These are phyloP conservation scores for Thalassaphorura encarpata DNA, from an alignment of 1,140 invertebrate species.

Conservation along the genomic window DNA sequence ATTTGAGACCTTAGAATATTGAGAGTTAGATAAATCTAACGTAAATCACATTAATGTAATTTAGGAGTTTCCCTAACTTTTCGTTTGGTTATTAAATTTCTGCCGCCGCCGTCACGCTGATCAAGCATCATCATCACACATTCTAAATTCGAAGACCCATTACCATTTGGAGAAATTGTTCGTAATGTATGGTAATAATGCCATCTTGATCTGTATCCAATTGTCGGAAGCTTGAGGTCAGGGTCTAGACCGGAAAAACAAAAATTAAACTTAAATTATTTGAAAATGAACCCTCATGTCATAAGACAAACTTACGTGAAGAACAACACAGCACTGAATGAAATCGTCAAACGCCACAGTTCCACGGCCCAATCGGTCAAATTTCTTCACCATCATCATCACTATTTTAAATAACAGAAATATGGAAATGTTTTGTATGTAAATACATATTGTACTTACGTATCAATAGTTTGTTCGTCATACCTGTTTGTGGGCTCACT, in stretches of 20 bases:
- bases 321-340: conserved; percentile 87
- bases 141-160: conserved; percentile 76
- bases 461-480: too few species aligned
- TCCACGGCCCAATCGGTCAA: conserved; percentile 81
- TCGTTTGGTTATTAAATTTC: too few species aligned
- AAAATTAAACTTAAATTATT: conserved; percentile 1
- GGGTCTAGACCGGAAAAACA: conserved; percentile 56
- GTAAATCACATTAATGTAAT: too few species aligned
- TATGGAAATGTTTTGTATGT: too few species aligned
- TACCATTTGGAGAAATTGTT: conserved; percentile 93
- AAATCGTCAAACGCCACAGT: conserved; percentile 97
- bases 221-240: conserved; percentile 78
- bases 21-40: too few species aligned
- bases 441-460: too few species aligned
- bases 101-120: too few species aligned
- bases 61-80: too few species aligned
- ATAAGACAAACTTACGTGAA: conserved; percentile 48
- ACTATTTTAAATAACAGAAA: too few species aligned
- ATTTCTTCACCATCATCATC: conserved; percentile 75
- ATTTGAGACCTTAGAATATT: too few species aligned
- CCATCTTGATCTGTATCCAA: conserved; percentile 91
- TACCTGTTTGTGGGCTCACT: conserved; percentile 75
- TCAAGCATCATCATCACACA: not conserved
- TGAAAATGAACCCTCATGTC: not conserved
- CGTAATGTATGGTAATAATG: conserved; percentile 90